These are phyloP conservation scores for Dermatemys mawii DNA, from an alignment of 2,113 vertebrate species.

Conservation along the genomic window DNA sequence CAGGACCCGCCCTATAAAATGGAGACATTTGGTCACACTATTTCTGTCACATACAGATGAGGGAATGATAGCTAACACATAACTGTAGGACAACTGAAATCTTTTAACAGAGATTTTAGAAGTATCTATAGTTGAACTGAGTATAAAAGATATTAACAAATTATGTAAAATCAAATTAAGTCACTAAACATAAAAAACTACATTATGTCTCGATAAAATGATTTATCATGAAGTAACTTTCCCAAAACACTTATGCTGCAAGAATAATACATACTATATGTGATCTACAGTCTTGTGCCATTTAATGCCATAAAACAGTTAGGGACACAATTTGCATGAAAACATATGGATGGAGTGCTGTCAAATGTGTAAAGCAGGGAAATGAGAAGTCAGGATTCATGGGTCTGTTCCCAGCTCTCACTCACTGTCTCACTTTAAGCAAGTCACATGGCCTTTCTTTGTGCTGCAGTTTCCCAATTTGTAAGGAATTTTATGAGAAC, in stretches of 20 bases:
- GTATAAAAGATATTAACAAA: neutral
- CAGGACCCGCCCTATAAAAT: too few species aligned
- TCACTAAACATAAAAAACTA: neutral
- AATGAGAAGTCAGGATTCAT: neutral
- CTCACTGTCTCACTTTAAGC: neutral
- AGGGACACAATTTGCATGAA: neutral
- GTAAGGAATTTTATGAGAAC: fast-evolving
- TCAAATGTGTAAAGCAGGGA: neutral
- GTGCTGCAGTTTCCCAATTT: neutral
- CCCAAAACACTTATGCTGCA: neutral
- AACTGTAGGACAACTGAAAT: neutral
- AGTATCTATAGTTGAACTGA: neutral
- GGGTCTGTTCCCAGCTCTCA: neutral
- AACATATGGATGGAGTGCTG: neutral
- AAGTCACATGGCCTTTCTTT: neutral
- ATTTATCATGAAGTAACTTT: neutral
- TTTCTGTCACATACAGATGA: neutral
- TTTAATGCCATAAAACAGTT: neutral
- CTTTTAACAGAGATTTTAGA: neutral
- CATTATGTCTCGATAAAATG: fast-evolving
- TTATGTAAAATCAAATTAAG: neutral
- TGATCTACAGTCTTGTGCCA: neutral
- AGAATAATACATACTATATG: neutral
- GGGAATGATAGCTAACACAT: neutral
- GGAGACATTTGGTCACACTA: too few species aligned